These are phyloP conservation scores for Stramonita haemastoma DNA, from an alignment of 2,888 invertebrate genomes.

Conservation along the genomic window DNA sequence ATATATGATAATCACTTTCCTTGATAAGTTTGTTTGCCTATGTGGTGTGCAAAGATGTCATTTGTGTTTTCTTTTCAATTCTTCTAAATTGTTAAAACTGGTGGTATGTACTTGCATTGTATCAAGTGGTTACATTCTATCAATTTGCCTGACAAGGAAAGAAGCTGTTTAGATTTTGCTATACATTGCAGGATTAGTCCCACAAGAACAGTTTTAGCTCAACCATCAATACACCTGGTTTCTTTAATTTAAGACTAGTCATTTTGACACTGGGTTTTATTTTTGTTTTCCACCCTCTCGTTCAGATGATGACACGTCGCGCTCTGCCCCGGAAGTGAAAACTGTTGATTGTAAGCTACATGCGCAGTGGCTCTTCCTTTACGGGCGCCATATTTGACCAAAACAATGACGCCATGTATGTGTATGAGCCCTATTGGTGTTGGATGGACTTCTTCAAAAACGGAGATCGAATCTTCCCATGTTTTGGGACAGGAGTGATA, in stretches of 20 bases:
- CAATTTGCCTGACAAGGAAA: neutral
- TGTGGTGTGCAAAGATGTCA: neutral
- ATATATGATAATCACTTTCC: too few species aligned
- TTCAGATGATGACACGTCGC: neutral
- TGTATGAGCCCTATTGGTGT: neutral
- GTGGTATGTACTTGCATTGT: too few species aligned
- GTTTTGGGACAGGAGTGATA: neutral
- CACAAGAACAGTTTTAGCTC: neutral
- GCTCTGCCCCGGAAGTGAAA: neutral
- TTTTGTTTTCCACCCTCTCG: neutral
- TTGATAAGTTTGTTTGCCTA: neutral
- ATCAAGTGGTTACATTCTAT: neutral
- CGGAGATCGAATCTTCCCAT: neutral
- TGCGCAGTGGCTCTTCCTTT: constrained; percentile 22
- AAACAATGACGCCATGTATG: neutral
- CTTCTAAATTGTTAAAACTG: too few species aligned
- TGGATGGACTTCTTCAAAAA: neutral
- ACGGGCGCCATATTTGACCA: neutral
- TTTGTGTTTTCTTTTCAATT: neutral
- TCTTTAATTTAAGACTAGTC: neutral
- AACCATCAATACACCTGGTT: neutral
- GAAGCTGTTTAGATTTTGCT: neutral
- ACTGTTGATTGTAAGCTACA: constrained; percentile 2
- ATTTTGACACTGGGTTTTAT: too few species aligned
- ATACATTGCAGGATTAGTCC: neutral